Evolutionary conservation across 92 coral and sea anemone species (phyloP).

Genomic region (Umimayanthus chanpuru): DNA sequence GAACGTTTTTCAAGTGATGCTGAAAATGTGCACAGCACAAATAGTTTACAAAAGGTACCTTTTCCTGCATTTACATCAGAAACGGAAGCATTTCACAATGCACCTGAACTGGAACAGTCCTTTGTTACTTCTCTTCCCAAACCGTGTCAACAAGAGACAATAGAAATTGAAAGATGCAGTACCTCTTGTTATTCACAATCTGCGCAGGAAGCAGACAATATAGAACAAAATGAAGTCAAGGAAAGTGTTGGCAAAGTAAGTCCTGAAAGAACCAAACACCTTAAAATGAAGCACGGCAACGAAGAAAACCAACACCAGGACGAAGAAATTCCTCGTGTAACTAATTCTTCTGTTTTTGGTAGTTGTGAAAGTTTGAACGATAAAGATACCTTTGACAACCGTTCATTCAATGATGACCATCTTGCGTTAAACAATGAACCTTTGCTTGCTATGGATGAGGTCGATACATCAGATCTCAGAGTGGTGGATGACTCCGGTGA

Average conservation of each 20-base stretch:
- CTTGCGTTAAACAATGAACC: background rate
- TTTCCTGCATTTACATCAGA: background rate
- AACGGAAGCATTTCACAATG: background rate
- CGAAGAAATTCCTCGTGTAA: background rate
- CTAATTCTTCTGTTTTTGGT: background rate
- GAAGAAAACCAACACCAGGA: background rate
- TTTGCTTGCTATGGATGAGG: conserved; percentile 61
- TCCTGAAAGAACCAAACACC: background rate
- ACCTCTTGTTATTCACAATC: background rate
- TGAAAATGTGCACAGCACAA: background rate
- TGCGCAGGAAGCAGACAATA: background rate
- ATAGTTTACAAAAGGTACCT: background rate
- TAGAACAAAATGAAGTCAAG: background rate
- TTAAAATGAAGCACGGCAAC: background rate
- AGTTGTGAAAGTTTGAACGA: background rate
- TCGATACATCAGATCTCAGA: conserved; percentile 53
- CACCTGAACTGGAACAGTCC: background rate
- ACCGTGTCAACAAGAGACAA: background rate
- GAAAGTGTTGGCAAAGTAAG: background rate
- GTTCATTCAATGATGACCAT: background rate
- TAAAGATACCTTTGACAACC: background rate
- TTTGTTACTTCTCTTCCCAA: background rate
- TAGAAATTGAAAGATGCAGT: background rate
- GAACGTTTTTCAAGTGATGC: background rate
- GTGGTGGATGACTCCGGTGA: conserved; percentile 6